These are phyloP conservation scores for Pyrochroa serraticornis DNA, from an alignment of 2,888 invertebrate genomes.

Conservation along the genomic window DNA sequence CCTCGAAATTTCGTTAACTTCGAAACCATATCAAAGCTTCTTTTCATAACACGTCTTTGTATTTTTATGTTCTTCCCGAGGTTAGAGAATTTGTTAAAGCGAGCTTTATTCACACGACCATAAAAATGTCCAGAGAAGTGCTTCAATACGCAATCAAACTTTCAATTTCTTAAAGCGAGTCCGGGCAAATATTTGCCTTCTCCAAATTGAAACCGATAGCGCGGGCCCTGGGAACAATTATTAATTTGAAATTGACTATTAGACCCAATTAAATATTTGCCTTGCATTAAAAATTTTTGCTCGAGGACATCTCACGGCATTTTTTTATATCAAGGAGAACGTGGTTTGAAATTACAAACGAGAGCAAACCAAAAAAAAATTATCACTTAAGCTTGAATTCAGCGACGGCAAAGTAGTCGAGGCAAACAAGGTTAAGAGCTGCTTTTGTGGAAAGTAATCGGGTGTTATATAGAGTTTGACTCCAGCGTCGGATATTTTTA, in stretches of 20 bases:
- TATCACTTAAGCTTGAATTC: too few species aligned
- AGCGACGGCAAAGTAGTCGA: too few species aligned
- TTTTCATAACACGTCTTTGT: constrained; percentile 18
- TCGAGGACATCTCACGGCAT: too few species aligned
- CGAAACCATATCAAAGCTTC: constrained; percentile 14
- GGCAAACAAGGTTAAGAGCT: too few species aligned
- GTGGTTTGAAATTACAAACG: too few species aligned
- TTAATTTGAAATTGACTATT: constrained; percentile 14
- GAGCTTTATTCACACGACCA: constrained; percentile 1
- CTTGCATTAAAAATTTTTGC: neutral
- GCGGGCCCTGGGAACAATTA: constrained; percentile 2
- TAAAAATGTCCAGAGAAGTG: constrained; percentile 1
- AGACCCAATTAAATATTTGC: constrained; percentile 19
- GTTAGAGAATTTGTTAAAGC: constrained; percentile 8
- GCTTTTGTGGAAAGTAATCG: too few species aligned
- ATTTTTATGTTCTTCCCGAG: constrained; percentile 13
- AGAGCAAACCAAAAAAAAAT: too few species aligned
- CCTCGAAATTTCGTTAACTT: constrained; percentile 19
- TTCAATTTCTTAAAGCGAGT: constrained; percentile 19
- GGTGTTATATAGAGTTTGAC: too few species aligned
- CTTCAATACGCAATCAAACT: constrained; percentile 24
- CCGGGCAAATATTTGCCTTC: constrained; percentile 17
- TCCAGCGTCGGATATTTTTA: too few species aligned
- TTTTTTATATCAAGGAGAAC: too few species aligned
- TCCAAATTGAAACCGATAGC: constrained; percentile 15